Base-by-base conservation (phyloP, 2,113 vertebrate species). In the Oncorhynchus gorbuscha region DNA sequence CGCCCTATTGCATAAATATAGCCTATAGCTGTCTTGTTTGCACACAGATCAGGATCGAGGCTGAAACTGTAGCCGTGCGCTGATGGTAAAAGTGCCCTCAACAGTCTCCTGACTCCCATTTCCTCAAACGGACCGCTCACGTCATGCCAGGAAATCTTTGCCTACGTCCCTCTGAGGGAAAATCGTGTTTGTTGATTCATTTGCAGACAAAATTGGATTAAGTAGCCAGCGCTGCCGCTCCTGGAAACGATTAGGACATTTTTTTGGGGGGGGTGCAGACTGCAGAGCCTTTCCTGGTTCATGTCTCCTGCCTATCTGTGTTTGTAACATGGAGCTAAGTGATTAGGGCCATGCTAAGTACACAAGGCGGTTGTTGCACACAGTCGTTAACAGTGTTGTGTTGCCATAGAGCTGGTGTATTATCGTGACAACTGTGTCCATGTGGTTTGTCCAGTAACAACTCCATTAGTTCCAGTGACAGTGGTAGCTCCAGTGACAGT, bases 391-490 rank as follows among this genome's bases (percentile, higher is more conserved):
- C 26, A 62, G 51, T 76, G 74, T 69, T 30, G 16, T 11, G 28
- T 62, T 55, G 39, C 39, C 39, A 11, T 45, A 45, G 39, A 45
- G 39, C 9, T 45, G 13, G 14, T 55, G 3, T 18, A 18, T 18
- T 55, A 55, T 55, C 4, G 5, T 55, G 51, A 55, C 2, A 18
- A 55, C 51, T 55, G 51, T 55, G 51, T 55, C 51, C 51, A 5
- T 55, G 51, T 55, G 16, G 51, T 55, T 18, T 55, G 51, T 55
- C 51, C 14, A 55, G 51, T 55, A 55, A 55, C 14, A 18, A 55
- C 16, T 18, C 8, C 8, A 45, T 45, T 11, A 55, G 73, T 87
- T 75, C 84, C 76, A 89, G 79, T 81, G 45, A 74, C 84, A 85
- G 39, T 45, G 39, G 39, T 11, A 11, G 39, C 9, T 45, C 51